phyloP scores from a whole-genome alignment of 2,797 vertebrate genomes.

The Sebastiscus albofasciatus region DNA sequence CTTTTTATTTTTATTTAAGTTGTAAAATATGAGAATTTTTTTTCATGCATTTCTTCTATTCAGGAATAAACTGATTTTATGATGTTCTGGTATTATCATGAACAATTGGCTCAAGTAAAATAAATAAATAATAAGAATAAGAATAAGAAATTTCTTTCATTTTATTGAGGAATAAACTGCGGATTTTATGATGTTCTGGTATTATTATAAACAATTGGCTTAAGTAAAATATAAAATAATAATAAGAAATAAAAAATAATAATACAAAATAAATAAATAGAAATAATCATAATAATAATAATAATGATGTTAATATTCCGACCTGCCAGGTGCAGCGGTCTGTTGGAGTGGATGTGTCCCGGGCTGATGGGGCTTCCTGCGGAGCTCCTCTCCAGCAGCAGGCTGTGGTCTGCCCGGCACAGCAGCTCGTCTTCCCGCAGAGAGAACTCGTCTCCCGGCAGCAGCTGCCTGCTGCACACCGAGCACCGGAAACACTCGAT shows the following conservation, averaged over 20 bases:
- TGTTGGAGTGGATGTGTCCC: conserved; percentile 80
- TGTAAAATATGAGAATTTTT: background rate
- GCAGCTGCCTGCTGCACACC: conserved; percentile 91
- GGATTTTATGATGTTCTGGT: background rate
- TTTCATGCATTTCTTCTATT: background rate
- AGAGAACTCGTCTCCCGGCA: conserved; percentile 94
- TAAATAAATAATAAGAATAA: accelerated
- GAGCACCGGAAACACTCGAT: conserved; percentile 95
- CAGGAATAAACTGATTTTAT: background rate
- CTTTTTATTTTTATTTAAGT: background rate
- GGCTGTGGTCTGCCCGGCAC: conserved; percentile 90
- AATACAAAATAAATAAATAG: background rate
- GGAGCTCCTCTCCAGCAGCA: conserved; percentile 81
- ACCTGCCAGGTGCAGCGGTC: conserved; percentile 88
- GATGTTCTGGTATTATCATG: too few species aligned
- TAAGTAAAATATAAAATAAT: background rate
- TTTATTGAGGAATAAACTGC: too few species aligned
- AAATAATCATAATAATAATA: background rate
- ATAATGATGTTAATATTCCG: conserved; percentile 16
- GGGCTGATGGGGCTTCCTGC: conserved; percentile 87
- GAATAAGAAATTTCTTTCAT: too few species aligned
- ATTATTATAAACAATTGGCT: background rate
- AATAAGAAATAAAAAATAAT: background rate
- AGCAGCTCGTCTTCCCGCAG: conserved; percentile 91
- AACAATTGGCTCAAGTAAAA: background rate